Evolutionary conservation across 2,888 invertebrate genomes (phyloP).

Genomic region (Cheiracanthium punctorium): DNA sequence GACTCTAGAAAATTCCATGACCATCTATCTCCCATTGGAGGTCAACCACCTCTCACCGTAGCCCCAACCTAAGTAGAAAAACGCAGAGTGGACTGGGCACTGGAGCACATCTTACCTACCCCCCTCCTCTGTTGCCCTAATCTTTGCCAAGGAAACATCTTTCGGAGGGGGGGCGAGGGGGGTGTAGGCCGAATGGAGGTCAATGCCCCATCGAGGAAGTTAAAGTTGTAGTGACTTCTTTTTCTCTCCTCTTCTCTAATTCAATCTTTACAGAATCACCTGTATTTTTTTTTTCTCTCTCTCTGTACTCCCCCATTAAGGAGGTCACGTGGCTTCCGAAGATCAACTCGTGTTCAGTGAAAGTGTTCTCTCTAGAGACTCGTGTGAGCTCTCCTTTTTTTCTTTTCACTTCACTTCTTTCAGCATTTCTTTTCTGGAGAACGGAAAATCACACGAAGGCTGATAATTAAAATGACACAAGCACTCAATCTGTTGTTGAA

Average conservation of each 20-base stretch:
- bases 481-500: no score
- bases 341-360: background rate
- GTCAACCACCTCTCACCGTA: slow-evolving; percentile 52
- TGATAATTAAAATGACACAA: no score
- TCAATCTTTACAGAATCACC: slow-evolving; percentile 8
- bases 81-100: slow-evolving; percentile 9
- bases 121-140: slow-evolving; percentile 32
- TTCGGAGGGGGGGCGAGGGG: background rate
- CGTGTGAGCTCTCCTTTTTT: background rate
- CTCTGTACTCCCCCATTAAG: background rate
- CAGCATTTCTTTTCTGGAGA: no score
- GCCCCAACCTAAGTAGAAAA: slow-evolving; percentile 45
- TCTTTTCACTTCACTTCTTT: background rate
- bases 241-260: background rate
- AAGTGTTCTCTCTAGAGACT: slow-evolving; percentile 3
- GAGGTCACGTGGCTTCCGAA: background rate
- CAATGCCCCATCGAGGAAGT: slow-evolving; percentile 66
- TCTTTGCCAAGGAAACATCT: background rate
- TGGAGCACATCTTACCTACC: slow-evolving; percentile 38
- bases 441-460: no score
- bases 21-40: slow-evolving; percentile 1
- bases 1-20: background rate
- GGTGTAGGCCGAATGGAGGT: slow-evolving; percentile 53
- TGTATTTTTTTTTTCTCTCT: background rate
- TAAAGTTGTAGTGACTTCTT: background rate